Evolutionary conservation across 2,888 invertebrate species (phyloP).

Genomic region (Ctenicera cuprea): DNA sequence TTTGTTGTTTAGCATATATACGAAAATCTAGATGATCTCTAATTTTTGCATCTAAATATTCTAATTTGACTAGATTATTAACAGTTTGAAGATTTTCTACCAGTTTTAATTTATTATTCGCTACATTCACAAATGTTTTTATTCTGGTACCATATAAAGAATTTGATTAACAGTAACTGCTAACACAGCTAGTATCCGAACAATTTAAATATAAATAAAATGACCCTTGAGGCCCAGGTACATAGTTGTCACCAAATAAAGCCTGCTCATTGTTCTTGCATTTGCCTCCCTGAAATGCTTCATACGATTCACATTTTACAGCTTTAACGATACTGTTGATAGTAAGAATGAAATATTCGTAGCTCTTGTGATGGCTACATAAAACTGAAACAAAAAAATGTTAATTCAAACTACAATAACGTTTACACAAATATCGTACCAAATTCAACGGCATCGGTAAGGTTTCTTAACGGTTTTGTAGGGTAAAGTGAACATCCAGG

Average conservation of each 20-base stretch:
- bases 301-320: background rate
- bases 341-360: constrained; percentile 3
- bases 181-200: background rate
- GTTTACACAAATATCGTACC: background rate
- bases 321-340: background rate
- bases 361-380: constrained; percentile 2
- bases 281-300: background rate
- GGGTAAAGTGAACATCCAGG: constrained; percentile 18
- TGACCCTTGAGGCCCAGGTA: background rate
- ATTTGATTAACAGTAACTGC: background rate
- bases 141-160: too few relatives aligned
- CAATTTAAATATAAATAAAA: constrained; percentile 11
- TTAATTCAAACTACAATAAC: background rate
- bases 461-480: background rate
- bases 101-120: too few relatives aligned
- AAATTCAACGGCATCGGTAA: background rate
- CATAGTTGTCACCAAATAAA: background rate
- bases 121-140: too few relatives aligned
- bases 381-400: background rate
- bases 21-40: too few relatives aligned
- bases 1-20: too few relatives aligned
- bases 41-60: too few relatives aligned
- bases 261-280: background rate
- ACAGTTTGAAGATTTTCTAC: too few relatives aligned
- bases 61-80: too few relatives aligned